phyloP scores from a whole-genome alignment of 2,113 vertebrate species.

The Datnioides undecimradiatus region DNA sequence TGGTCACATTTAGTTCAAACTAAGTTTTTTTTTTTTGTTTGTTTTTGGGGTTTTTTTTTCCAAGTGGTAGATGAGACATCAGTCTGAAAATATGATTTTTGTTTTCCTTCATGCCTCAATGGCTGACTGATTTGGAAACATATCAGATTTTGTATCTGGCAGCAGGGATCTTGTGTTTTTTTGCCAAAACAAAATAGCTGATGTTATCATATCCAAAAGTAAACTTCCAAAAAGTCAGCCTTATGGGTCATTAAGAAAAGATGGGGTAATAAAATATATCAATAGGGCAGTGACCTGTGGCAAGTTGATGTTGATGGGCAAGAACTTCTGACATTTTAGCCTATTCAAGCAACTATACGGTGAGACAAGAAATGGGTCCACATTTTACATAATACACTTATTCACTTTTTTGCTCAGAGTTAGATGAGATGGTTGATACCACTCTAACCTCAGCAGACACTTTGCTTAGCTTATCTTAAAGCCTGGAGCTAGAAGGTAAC shows the following conservation, averaged over 20 bases:
- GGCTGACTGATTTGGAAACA: conserved; percentile 1
- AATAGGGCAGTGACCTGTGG: neutral
- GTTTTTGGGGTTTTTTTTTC: conserved; percentile 11
- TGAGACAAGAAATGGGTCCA: neutral
- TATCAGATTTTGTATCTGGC: conserved; percentile 19
- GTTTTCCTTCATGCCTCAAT: conserved; percentile 2
- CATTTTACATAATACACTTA: neutral
- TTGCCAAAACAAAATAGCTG: conserved; percentile 22
- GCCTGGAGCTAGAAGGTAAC: neutral
- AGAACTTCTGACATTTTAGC: neutral
- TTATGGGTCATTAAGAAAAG: neutral
- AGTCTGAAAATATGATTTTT: conserved; percentile 3
- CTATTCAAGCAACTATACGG: no score
- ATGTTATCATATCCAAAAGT: neutral
- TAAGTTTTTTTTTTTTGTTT: neutral
- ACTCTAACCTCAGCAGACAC: neutral
- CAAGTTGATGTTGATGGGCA: neutral
- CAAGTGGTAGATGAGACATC: conserved; percentile 11
- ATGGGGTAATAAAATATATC: neutral
- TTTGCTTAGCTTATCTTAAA: neutral
- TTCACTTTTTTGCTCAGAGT: neutral
- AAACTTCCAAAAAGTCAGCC: neutral
- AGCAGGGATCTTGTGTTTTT: neutral
- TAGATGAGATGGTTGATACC: neutral
- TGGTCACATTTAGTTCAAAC: neutral